Evolutionary conservation across 2,797 vertebrate species (phyloP), one percentile per base, ranked within the genome.

Genomic region (Danio jaintianensis): DNA sequence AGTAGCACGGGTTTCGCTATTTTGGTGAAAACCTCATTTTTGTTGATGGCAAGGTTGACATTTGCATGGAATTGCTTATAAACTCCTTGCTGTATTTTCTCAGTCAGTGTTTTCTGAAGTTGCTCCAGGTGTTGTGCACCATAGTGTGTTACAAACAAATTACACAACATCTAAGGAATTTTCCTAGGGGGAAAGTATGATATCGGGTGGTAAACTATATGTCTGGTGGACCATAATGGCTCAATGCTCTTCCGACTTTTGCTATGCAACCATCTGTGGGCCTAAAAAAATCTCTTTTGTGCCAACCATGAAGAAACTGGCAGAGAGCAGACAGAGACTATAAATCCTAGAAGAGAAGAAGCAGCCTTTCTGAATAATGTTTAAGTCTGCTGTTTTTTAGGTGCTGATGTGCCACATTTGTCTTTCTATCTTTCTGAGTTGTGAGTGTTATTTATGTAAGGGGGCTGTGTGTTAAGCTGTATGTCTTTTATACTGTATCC

Each of bases 241-340:
- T 7, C 36, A n/a, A 5, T 29, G 1, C 29, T 71, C 62, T 40
- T 82, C 56, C 64, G 48, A 67, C 56, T 75, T 79, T 86, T 81
- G 81, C 86, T 68, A 79, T 61, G 82, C 87, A 83, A 87, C 87
- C 77, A 66, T 75, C 82, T 84, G 55, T 82, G 29, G 66, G 56
- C 73, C 78, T 40, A 22, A 85, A 82, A n/a, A 83, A 73, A 89
- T 85, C 79, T 72, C 75, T 86, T 83, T 76, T 61, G 66, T 83
- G 70, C 42, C 52, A 53, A 64, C 11, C 50, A 20, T 45, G 58
- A 69, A 62, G 48, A 55, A 63, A 80, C 70, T 43, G 82, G 70
- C 59, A n/a, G 73, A 79, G 62, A 42, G 53, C 29, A 29, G 56
- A 13, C 64, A 11, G 53, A 52, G 79, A 62, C 29, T 55, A 78